These are phyloP conservation scores for Drosophila anomelani DNA, from an alignment of 2,888 invertebrate species.

Conservation along the genomic window DNA sequence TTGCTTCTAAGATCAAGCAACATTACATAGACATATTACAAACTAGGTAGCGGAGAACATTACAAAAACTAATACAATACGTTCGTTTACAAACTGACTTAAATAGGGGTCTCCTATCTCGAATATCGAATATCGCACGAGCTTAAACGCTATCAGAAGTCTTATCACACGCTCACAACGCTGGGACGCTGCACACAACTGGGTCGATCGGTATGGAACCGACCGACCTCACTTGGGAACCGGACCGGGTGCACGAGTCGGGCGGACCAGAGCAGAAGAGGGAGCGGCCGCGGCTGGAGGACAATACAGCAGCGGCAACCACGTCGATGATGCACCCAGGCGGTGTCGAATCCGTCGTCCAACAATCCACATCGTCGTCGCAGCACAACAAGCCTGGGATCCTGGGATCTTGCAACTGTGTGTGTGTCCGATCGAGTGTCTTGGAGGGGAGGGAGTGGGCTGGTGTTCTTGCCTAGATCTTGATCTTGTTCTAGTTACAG, in stretches of 20 bases:
- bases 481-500: conserved; percentile 35
- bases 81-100: conserved; percentile 79
- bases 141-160: conserved; percentile 73
- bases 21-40: conserved; percentile 45
- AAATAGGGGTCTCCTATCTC: conserved; percentile 59
- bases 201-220: conserved; percentile 18
- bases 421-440: conserved; percentile 43
- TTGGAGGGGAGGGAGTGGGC: conserved; percentile 23
- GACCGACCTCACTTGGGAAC: conserved; percentile 39
- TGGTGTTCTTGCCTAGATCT: conserved; percentile 37
- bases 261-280: conserved; percentile 77
- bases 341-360: conserved; percentile 31
- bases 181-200: conserved; percentile 48
- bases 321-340: conserved; percentile 57
- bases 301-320: conserved; percentile 78
- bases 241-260: conserved; percentile 76
- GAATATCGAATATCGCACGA: conserved; percentile 52
- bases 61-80: conserved; percentile 78
- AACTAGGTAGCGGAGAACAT: conserved; percentile 72
- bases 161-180: conserved; percentile 76
- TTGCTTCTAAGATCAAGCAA: conserved; percentile 68
- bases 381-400: conserved; percentile 27
- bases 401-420: conserved; percentile 35
- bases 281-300: conserved; percentile 77
- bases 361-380: conserved; percentile 24